A percentile compares a stretch with the other conserved stretches of the same genome.
Conservation (phyloP, 2,113 vertebrate genomes). For the Anhinga rufa region DNA sequence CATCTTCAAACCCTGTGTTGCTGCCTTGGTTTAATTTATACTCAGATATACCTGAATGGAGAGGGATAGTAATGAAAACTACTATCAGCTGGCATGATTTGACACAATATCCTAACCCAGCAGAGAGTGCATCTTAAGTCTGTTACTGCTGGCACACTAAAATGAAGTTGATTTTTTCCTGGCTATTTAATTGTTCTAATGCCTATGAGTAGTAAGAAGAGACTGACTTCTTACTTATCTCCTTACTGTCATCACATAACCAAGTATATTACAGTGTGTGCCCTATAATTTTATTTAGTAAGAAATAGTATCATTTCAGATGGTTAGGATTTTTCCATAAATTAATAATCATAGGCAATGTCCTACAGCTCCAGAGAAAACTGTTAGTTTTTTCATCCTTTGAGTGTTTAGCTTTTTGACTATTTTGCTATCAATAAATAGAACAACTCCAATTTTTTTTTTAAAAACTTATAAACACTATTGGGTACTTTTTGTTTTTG, state of each 20-base stretch:
- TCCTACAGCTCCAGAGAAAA: background rate
- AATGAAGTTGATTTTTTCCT: background rate
- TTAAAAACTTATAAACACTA: background rate
- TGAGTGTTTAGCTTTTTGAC: background rate
- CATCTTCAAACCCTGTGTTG: background rate
- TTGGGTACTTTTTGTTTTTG: background rate
- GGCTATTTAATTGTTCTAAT: background rate
- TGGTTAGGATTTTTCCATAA: background rate
- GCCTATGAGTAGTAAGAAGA: background rate
- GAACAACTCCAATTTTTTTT: background rate
- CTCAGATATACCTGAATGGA: background rate
- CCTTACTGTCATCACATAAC: background rate
- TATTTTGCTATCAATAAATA: background rate
- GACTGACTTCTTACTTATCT: background rate
- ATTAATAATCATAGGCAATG: background rate
- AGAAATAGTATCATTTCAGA: background rate
- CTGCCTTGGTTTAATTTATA: background rate
- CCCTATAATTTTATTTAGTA: background rate
- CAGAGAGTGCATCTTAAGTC: background rate
- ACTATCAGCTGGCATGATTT: background rate
- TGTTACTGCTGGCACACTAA: background rate
- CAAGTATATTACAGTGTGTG: background rate
- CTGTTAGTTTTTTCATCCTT: background rate
- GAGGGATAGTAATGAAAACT: background rate
- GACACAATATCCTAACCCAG: background rate